Evolutionary conservation across 1,140 invertebrate genomes (phyloP), one percentile per base, ranked within the genome.

Genomic region (Vanessa tameamea): DNA sequence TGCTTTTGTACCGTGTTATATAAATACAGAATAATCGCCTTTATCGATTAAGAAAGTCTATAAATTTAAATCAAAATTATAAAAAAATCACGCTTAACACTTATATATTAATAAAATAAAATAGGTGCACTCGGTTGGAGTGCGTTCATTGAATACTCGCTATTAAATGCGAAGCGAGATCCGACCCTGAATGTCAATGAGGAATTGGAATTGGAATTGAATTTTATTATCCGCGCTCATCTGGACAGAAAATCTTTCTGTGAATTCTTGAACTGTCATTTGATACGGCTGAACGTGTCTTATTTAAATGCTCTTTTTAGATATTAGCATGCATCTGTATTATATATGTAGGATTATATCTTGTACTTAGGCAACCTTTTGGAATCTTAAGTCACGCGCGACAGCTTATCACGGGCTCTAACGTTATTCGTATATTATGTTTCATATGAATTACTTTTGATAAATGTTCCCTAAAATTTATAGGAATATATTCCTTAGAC

Each of bases 191-290:
- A 63, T 69, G 43, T 69, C 47, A 63, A 63, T 69, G 57, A 63
- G 68, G 15, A 12, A 9, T 47, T 20, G n/a, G 13, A 69, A 69
- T 69, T 69, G 57, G 14, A 61, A 69, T 69, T 69, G 11, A 26
- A 69, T 69, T 26, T 63, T 69, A 69, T 69, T 63, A 69, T 61
- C 68, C 9, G 50, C 57, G 57, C 7, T 61, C 47, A 48, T 69
- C 47, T 69, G 47, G 57, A 63, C 47, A 50, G 57, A 47, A 63
- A 63, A 69, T 50, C 68, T 43, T 50, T 47, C 23, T 59, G 55
- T 63, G 16, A 59, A 50, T 48, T 15, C 37, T 61, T 69, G 5
- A 26, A 26, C 53, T 69, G 67, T n/a, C 55, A 47, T 59, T 26
- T 26, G 31, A 61, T 61, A 61, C 57, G 23, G 53, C 12, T 57